Evolutionary conservation across 2,797 vertebrate genomes (phyloP), one percentile per base, ranked within the genome.

Genomic region (Cercopithecus neglectus): DNA sequence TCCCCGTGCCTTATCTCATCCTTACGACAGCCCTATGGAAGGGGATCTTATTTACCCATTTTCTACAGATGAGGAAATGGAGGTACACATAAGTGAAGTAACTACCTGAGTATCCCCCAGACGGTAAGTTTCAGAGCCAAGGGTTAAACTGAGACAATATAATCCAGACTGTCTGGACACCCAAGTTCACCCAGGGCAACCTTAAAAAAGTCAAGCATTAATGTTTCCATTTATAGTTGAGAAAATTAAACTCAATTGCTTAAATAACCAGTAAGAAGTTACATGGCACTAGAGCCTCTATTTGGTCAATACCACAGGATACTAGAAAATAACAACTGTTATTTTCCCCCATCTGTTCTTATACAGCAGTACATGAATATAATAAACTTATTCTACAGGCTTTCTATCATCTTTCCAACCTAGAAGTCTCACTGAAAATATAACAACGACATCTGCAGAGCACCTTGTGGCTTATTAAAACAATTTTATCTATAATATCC

Each of bases 61-160:
- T 91, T 67, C 64, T 50, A 91, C 30, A 94, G 94, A 78, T 48
- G 59, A 64, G 30, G 30, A 91, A 96, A 91, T 33, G 50, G 59
- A 96, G 90, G 64, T 26, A 82, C 5, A 26, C 10, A 41, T 9
- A 67, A 28, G 36, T 50, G 59, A 59, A 70, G 44, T 11, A 41
- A 59, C 8, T 41, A 55, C 9, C 33, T 10, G 5, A 50, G 13
- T 41, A 6, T 39, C 30, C 48, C 21, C 55, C 14, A 44, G 36
- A 55, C 50, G 82, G 48, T 79, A 67, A 89, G 39, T 86, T 59
- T 89, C 59, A 92, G 36, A 90, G 33, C 39, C 33, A 93, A 81
- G 82, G 59, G 53, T 85, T 85, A 78, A 96, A 80, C 24, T 3
- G 26, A 85, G 82, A 91, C 30, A n/a, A n/a, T 4, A 67, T 14